Evolutionary conservation across 37 sponge, comb jelly and placozoan species (phyloP).

Genomic region (Hexactinellida sp.): DNA sequence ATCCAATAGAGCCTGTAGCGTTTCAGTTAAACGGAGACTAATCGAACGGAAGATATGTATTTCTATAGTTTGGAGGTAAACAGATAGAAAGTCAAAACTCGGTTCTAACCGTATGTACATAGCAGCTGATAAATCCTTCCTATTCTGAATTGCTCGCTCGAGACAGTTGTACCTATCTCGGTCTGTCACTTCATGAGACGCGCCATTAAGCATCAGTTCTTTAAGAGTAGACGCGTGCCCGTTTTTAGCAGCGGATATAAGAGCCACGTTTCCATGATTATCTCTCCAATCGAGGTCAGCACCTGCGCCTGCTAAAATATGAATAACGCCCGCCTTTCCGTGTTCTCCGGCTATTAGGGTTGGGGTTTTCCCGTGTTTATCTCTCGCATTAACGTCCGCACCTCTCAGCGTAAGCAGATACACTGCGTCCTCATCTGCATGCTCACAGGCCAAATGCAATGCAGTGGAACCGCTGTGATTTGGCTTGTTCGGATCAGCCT

Average conservation of each 20-base stretch:
- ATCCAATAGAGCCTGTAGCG: background rate
- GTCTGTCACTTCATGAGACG: background rate
- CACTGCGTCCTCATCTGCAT: background rate
- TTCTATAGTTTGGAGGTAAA: background rate
- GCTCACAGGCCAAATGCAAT: background rate
- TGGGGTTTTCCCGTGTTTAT: background rate
- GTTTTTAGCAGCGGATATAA: background rate
- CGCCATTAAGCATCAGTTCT: background rate
- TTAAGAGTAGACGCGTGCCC: background rate
- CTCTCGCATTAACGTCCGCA: background rate
- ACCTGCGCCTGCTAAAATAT: background rate
- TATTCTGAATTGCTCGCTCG: background rate
- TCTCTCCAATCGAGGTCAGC: background rate
- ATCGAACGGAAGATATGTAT: background rate
- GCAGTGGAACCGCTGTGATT: background rate
- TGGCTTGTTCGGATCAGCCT: background rate
- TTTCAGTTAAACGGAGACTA: background rate
- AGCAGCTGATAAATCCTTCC: background rate
- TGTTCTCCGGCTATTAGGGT: background rate
- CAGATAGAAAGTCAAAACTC: background rate
- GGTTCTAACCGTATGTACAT: constrained; percentile 13
- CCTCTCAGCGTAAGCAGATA: background rate
- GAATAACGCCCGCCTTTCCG: background rate
- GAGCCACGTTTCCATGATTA: background rate
- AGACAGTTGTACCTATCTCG: background rate